A percentile compares a stretch with the other conserved stretches of the same genome.
phyloP scores from a whole-genome alignment of 2,888 invertebrate genomes.

The Cecidostiba fungosa region DNA sequence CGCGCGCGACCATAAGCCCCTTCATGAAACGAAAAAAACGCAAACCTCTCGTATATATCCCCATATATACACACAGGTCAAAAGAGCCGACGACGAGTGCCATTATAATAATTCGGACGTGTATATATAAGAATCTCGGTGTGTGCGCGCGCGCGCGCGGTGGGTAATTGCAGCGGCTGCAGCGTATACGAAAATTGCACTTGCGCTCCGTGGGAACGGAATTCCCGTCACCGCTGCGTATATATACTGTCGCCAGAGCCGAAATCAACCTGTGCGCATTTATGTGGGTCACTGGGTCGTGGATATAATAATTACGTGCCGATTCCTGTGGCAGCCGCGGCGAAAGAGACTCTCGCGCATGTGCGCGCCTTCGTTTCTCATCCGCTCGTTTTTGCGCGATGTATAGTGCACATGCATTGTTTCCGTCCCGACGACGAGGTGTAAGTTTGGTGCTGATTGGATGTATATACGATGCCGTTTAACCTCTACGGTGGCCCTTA shows the following conservation, averaged over 20 bases:
- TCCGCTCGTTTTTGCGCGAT: background rate
- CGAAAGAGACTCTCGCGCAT: background rate
- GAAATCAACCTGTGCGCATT: background rate
- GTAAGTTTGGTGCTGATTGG: background rate
- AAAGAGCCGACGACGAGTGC: slow-evolving; percentile 13
- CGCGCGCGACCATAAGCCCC: background rate
- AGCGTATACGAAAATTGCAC: slow-evolving; percentile 53
- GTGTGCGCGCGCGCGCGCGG: too few species aligned
- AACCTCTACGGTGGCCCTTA: background rate
- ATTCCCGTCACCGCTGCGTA: slow-evolving; percentile 58
- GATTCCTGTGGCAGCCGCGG: slow-evolving; percentile 1
- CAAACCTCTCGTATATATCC: slow-evolving; percentile 6
- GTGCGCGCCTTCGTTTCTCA: background rate
- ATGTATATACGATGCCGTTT: background rate
- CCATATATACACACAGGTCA: background rate
- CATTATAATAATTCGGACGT: slow-evolving; percentile 1
- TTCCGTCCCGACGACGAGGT: background rate
- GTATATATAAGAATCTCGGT: background rate
- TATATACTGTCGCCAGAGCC: background rate
- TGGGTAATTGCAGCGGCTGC: background rate
- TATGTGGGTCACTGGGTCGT: slow-evolving; percentile 74
- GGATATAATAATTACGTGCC: slow-evolving; percentile 72
- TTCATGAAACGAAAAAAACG: background rate
- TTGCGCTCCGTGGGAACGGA: slow-evolving; percentile 63
- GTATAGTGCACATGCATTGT: background rate